A percentile compares a stretch with the other conserved stretches of the same genome.
These are phyloP conservation scores for Enteromius argenteus DNA, from an alignment of 2,797 vertebrate species.

Conservation along the genomic window DNA sequence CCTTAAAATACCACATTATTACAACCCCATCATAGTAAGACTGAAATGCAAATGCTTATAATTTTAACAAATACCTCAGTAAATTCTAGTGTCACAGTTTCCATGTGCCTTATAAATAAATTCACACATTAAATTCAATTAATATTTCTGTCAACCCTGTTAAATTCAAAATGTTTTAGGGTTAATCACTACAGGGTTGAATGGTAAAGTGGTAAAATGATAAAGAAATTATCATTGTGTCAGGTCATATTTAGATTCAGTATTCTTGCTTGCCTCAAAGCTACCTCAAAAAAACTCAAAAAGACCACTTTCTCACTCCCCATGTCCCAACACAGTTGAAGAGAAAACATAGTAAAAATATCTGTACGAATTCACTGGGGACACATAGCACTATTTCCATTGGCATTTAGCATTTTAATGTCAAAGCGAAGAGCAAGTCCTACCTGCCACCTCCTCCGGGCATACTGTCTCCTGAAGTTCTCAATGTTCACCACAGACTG, in stretches of 20 bases:
- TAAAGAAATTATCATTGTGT: background rate
- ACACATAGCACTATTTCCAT: background rate
- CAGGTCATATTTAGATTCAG: background rate
- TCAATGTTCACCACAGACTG: constrained; percentile 92
- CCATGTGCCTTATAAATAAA: background rate
- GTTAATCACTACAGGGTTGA: background rate
- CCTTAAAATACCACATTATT: background rate
- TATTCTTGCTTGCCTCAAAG: background rate
- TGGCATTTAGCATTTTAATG: background rate
- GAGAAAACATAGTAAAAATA: background rate
- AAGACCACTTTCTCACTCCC: background rate
- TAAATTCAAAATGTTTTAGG: background rate
- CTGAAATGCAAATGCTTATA: background rate
- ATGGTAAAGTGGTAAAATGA: background rate
- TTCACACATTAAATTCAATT: background rate
- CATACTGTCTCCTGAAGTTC: constrained; percentile 93
- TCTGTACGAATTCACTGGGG: background rate
- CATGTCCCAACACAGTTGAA: background rate
- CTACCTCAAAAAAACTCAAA: background rate
- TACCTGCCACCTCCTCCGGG: constrained; percentile 94
- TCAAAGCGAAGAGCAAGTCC: background rate
- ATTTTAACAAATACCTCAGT: background rate
- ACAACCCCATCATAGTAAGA: background rate
- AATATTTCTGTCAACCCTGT: background rate
- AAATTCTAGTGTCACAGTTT: background rate